Evolutionary conservation across 2,113 vertebrate species (phyloP), one percentile per base, ranked within the genome.

Genomic region (Phyllostomus discolor): DNA sequence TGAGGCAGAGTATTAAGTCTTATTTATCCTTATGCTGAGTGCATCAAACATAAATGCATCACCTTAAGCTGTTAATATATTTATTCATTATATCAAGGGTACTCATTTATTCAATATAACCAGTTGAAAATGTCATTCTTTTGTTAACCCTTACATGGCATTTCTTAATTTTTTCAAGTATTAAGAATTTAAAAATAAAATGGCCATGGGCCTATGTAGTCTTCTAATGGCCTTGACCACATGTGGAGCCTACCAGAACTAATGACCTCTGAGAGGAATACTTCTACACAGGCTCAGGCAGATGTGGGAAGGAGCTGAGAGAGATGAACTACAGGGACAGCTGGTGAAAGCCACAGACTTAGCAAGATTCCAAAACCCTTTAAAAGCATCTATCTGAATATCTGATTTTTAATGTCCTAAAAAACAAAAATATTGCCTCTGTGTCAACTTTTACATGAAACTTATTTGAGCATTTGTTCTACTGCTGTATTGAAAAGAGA

Each of bases 111-210:
- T 70, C 89, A 72, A 35, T 69, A 12, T 43, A 90, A 94, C 57
- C 31, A 69, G 43, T 43, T 81, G 75, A 87, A 91, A 79, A 50
- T 28, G 33, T 22, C 20, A 38, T 73, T 50, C 54, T 82, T 93
- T 86, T 75, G 20, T 76, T 91, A 85, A 78, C 1, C 4, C 5
- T n/a, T 28, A 52, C 54, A 14, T 79, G 24, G 10, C 22, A 81
- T 59, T 78, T 67, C 20, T 67, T 85, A 69, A 31, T 54, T 50
- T 94, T 92, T 80, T 87, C 75, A 91, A 96, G 62, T 50, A 46
- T 24, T 26, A 48, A 35, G 33, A 75, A 6, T 83, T 48, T 86
- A 79, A 67, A 93, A 76, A 41, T 76, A 69, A 90, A 33, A 54
- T 69, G 82, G n/a, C 16, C 12, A n/a, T 12, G 9, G 31, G 15